These are phyloP conservation scores for Thinocorus orbignyianus DNA, from an alignment of 2,113 vertebrate species.

Conservation along the genomic window DNA sequence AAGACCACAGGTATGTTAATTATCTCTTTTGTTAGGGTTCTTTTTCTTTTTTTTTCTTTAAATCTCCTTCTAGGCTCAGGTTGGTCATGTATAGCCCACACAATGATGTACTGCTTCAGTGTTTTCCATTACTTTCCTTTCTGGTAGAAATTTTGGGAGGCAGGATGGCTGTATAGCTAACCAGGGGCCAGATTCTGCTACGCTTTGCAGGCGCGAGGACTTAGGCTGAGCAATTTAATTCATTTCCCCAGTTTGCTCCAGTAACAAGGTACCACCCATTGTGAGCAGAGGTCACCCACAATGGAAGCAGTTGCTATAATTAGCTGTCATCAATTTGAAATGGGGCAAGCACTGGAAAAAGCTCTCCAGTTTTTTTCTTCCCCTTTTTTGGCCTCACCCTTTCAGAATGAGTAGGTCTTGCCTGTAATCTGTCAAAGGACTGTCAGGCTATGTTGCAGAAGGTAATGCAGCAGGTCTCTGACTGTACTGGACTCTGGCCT, in stretches of 20 bases:
- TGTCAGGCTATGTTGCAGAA: not conserved
- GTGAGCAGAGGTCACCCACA: not conserved
- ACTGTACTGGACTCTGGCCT: not conserved
- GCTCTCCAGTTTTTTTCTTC: not conserved
- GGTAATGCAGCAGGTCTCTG: not conserved
- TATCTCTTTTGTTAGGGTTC: not conserved
- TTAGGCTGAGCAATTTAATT: not conserved
- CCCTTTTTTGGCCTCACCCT: not conserved
- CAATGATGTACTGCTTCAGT: not conserved
- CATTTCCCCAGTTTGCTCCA: not conserved
- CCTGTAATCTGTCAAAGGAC: not conserved
- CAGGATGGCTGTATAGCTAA: not conserved
- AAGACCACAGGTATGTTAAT: not conserved
- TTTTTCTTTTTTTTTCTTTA: too few relatives aligned
- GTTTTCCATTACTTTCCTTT: not conserved
- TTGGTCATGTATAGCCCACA: not conserved
- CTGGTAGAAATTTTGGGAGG: not conserved
- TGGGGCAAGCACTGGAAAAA: not conserved
- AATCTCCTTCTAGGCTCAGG: not conserved
- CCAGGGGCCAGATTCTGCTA: not conserved
- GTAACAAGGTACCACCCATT: not conserved
- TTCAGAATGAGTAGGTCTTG: not conserved
- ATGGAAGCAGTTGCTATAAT: not conserved
- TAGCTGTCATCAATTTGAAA: slow-evolving; percentile 41
- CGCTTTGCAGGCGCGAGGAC: not conserved